Evolutionary conservation across 2,888 invertebrate species (phyloP), one percentile per base, ranked within the genome.

Genomic region (Ceramica pisi): DNA sequence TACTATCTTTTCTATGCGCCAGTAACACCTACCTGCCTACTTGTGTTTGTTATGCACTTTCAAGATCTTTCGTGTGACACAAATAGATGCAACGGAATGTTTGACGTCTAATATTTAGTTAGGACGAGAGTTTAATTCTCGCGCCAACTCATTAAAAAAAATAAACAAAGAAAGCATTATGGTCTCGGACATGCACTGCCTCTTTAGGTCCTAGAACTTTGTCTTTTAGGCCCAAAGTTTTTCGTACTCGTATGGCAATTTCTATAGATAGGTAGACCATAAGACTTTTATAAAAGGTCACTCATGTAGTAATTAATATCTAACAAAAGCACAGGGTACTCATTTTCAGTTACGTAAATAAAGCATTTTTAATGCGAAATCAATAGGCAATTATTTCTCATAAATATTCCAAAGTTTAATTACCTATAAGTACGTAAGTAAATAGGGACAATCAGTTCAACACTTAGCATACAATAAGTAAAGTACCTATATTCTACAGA

Each of bases 381-480:
- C 50, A 57, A 53, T 48, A 66, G 59, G 55, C 16, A 44, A 16
- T 35, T 65, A 68, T 51, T 75, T 70, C 44, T 21, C 48, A 74
- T 82, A 56, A 78, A 67, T 71, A 80, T 78, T 78, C 59, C 44
- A 78, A 62, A 9, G 41, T 71, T 70, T 69, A 55, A 78, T 62
- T 72, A 48, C 64, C 67, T 67, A 70, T 82, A 82, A 67, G 48
- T 23, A 26, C 71, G 61, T 67, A 82, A 79, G 83, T 82, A 83
- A 86, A 82, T 83, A 84, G 80, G 87, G 83, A 77, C 74, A 86
- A 83, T 84, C 71, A 82, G 75, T 84, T 82, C 80, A 81, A 78
- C 67, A 82, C 75, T 89, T 89, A 81, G 68, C 88, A 90, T 83
- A 90, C 89, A 90, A 89, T 89, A 80, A 75, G 74, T 84, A 74